Percentiles rank a stretch among this genome's conserved stretches.
phyloP scores from a whole-genome alignment of 1,140 invertebrate genomes.

The Aleiodes sp. region DNA sequence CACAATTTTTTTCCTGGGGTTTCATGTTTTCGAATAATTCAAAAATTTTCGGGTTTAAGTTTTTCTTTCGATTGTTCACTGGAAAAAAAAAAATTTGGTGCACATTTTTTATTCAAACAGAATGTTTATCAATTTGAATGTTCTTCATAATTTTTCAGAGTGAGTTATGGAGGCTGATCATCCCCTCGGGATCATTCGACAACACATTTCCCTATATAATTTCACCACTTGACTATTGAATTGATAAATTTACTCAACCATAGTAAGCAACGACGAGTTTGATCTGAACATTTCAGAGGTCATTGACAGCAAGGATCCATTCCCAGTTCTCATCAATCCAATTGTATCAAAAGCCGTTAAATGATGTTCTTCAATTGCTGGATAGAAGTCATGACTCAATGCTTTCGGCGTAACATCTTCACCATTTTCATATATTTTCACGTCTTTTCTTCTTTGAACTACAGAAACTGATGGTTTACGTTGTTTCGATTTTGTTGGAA shows the following conservation, averaged over 20 bases:
- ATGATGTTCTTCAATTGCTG: constrained; percentile 34
- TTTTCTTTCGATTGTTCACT: too few relatives aligned
- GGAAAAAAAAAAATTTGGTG: too few relatives aligned
- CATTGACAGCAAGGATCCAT: constrained; percentile 24
- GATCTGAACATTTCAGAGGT: constrained; percentile 21
- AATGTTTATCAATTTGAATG: too few relatives aligned
- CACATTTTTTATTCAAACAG: too few relatives aligned
- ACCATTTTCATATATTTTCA: constrained; percentile 27
- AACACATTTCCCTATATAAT: too few relatives aligned
- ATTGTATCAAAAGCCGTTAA: constrained; percentile 45
- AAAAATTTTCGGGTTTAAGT: too few relatives aligned
- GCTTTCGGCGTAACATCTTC: constrained; percentile 36
- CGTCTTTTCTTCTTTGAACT: constrained; percentile 21
- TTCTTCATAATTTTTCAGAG: too few relatives aligned
- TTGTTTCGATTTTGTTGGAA: not conserved
- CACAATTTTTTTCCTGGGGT: too few relatives aligned
- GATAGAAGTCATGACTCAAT: constrained; percentile 30
- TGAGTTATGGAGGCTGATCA: too few relatives aligned
- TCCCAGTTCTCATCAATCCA: constrained; percentile 28
- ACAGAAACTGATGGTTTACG: constrained; percentile 3
- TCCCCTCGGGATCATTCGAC: too few relatives aligned
- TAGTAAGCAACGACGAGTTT: constrained; percentile 31
- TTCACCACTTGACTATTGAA: too few relatives aligned
- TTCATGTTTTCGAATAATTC: too few relatives aligned
- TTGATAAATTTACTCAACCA: not conserved